Base-by-base conservation (phyloP, 2,113 vertebrate species). In the Aphelocoma coerulescens region DNA sequence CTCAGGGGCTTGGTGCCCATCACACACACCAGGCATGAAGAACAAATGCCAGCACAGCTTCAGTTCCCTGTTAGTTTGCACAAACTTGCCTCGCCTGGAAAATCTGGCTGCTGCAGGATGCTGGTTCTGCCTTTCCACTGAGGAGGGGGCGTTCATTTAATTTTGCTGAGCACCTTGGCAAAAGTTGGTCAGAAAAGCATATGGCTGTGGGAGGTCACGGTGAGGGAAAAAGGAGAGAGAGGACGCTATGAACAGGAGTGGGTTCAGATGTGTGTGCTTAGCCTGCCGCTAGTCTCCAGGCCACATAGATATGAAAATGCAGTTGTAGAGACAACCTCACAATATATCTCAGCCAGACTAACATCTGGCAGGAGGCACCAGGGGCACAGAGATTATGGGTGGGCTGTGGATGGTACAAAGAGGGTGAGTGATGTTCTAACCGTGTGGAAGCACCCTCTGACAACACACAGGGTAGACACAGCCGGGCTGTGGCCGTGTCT, bases 21-120 rank as follows among this genome's bases (percentile, higher is more conserved):
- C 14, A 15, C 21, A n/a, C n/a, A 48, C 10, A 22, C 17, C 0
- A 3, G 13, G 28, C 15, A 41, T 0, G 0, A 67, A 43, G 58
- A 52, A 37, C 21, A 81, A 78, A 72, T 16, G 27, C 9, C 65
- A 61, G 27, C 20, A 28, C 6, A 35, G 19, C 16, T 84, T 75
- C 66, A 61, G 13, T 20, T 72, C 44, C 41, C 32, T 52, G 12
- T 7, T 9, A 61, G 6, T 37, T 61, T 72, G 61, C 33, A 33
- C 67, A 89, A 51, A 8, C 10, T 58, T 68, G 13, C n/a, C 65
- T 74, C 30, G 39, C 28, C 9, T 86, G 51, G 30, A 63, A 77
- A 63, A 59, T n/a, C 4, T 1, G 1, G 16, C 37, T 62, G 20
- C 46, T 73, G 32, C 10, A 30, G 44, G 74, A 61, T 75, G 24